Evolutionary conservation across 2,888 invertebrate species (phyloP).

Genomic region (Polydrusus cervinus): DNA sequence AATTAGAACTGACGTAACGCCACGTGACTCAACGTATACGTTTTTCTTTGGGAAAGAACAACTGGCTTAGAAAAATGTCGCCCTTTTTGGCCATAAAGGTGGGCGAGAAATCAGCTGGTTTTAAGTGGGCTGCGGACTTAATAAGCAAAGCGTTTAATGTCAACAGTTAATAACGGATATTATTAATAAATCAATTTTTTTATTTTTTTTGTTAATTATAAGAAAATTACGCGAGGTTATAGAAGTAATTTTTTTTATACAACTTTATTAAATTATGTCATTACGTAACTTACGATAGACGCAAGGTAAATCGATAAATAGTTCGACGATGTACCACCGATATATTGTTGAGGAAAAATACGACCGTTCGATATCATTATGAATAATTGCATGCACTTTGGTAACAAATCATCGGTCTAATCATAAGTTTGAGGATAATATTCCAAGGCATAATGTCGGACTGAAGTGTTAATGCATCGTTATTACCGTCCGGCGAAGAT

Average conservation of each 20-base stretch:
- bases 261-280: constrained; percentile 14
- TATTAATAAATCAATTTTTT: background rate
- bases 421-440: constrained; percentile 58
- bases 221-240: no score
- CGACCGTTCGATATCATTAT: constrained; percentile 58
- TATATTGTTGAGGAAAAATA: constrained; percentile 30
- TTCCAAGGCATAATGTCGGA: constrained; percentile 60
- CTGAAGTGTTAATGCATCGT: constrained; percentile 63
- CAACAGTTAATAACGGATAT: constrained; percentile 36
- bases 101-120: constrained; percentile 50
- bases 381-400: constrained; percentile 57
- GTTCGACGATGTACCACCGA: constrained; percentile 36
- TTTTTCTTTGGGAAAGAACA: constrained; percentile 4
- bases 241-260: no score
- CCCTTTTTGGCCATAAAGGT: constrained; percentile 45
- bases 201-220: no score
- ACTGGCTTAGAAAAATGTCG: background rate
- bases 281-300: constrained; percentile 1
- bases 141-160: constrained; percentile 35
- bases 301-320: constrained; percentile 29
- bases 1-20: constrained; percentile 36
- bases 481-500: constrained; percentile 58
- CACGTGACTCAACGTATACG: constrained; percentile 17
- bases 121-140: constrained; percentile 34
- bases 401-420: constrained; percentile 54